phyloP scores from a whole-genome alignment of 1,140 invertebrate species.

The Ceratina australensis region DNA sequence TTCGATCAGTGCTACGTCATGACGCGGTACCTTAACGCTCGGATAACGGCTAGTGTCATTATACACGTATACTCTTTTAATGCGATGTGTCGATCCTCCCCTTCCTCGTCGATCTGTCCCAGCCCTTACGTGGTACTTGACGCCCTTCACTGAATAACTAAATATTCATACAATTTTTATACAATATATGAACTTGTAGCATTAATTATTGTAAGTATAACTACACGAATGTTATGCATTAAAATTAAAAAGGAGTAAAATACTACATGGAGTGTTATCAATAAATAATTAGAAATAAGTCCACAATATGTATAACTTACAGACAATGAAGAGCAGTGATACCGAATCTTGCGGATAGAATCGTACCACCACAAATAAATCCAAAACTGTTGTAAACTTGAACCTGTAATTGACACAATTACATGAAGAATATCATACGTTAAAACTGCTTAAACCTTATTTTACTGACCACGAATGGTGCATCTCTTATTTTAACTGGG shows the following conservation, averaged over 20 bases:
- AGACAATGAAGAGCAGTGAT: conserved; percentile 65
- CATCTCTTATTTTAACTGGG: conserved; percentile 39
- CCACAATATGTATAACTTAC: conserved; percentile 40
- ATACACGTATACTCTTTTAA: conserved; percentile 47
- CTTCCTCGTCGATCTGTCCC: conserved; percentile 25
- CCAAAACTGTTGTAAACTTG: conserved; percentile 30
- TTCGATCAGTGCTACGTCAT: conserved; percentile 60
- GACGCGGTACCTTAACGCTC: neutral
- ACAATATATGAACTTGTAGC: no score
- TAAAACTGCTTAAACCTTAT: neutral
- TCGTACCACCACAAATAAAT: conserved; percentile 59
- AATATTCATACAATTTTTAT: conserved; percentile 18
- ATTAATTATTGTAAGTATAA: no score
- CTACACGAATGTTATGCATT: no score
- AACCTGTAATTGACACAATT: conserved; percentile 37
- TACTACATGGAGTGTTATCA: no score
- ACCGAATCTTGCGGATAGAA: conserved; percentile 55
- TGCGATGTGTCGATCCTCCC: conserved; percentile 44
- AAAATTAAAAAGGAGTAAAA: no score
- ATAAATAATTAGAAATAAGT: no score
- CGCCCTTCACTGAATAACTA: conserved; percentile 3
- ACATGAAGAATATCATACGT: neutral
- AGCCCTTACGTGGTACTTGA: conserved; percentile 54
- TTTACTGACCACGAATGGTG: conserved; percentile 61
- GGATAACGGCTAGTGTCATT: conserved; percentile 18